phyloP scores from a whole-genome alignment of 2,888 invertebrate genomes.

The Schizotus pectinicornis region DNA sequence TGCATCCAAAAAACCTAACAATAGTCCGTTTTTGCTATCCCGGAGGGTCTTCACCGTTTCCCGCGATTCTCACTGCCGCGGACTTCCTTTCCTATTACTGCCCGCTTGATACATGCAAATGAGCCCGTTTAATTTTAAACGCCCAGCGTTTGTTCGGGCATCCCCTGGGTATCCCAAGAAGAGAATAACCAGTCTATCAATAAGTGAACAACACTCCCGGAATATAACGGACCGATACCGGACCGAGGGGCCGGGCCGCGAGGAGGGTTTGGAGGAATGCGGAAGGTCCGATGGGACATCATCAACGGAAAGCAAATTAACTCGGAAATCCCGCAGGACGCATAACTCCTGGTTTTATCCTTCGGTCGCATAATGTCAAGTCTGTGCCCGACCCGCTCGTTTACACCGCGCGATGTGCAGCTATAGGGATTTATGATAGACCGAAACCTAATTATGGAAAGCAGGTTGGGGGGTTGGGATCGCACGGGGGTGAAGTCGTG shows the following conservation, averaged over 20 bases:
- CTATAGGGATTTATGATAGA: constrained; percentile 42
- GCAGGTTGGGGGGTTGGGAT: constrained; percentile 19
- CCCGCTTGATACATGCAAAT: constrained; percentile 7
- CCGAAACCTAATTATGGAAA: constrained; percentile 43
- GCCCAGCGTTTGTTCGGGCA: not conserved
- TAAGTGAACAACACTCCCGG: constrained; percentile 24
- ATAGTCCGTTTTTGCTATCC: too few relatives aligned
- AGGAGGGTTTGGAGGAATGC: constrained; percentile 37
- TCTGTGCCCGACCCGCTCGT: constrained; percentile 42
- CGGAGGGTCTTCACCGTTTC: too few relatives aligned
- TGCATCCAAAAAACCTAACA: too few relatives aligned
- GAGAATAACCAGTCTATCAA: constrained; percentile 21
- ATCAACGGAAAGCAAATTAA: constrained; percentile 58
- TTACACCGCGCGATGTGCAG: constrained; percentile 40
- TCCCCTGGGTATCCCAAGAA: constrained; percentile 1
- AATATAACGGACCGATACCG: not conserved
- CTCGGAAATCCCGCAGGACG: constrained; percentile 52
- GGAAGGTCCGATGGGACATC: constrained; percentile 52
- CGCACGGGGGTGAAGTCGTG: constrained; percentile 5
- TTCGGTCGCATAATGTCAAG: constrained; percentile 54
- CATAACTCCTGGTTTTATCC: constrained; percentile 57
- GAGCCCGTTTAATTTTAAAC: constrained; percentile 4
- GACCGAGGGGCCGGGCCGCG: constrained; percentile 30
- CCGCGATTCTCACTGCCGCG: too few relatives aligned
- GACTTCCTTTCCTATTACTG: too few relatives aligned